These are phyloP conservation scores for Ictalurus punctatus DNA, from an alignment of 2,113 vertebrate species.

Conservation along the genomic window DNA sequence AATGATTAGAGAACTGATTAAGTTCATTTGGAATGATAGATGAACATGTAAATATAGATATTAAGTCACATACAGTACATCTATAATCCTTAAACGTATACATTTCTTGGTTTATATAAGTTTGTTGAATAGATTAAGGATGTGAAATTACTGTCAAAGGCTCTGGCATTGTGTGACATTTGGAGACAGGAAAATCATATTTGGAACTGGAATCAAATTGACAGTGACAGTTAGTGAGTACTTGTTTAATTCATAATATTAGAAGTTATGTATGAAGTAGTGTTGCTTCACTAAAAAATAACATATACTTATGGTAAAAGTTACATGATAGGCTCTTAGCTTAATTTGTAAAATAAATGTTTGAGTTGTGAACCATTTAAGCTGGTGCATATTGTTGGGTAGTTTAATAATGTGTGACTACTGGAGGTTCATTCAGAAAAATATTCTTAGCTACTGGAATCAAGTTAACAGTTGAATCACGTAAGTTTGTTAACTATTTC, in stretches of 20 bases:
- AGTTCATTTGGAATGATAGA: not conserved
- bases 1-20: not conserved
- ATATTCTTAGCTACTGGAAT: constrained; percentile 41
- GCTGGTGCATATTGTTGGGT: constrained; percentile 28
- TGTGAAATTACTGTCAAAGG: not conserved
- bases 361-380: not conserved
- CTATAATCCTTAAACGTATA: not conserved
- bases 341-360: not conserved
- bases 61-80: not conserved
- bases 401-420: constrained; percentile 41
- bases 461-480: constrained; percentile 29
- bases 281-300: not conserved
- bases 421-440: not conserved
- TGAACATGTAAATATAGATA: not conserved
- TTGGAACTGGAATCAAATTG: constrained; percentile 10
- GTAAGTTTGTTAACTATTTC: constrained; percentile 25
- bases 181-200: not conserved
- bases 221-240: constrained; percentile 14
- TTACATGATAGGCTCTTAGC: not conserved
- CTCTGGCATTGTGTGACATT: not conserved
- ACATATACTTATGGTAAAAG: not conserved
- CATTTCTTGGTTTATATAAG: not conserved
- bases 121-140: not conserved
- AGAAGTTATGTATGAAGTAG: not conserved
- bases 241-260: not conserved